phyloP scores from a whole-genome alignment of 2,888 invertebrate genomes.

The Gymnocheta viridis region DNA sequence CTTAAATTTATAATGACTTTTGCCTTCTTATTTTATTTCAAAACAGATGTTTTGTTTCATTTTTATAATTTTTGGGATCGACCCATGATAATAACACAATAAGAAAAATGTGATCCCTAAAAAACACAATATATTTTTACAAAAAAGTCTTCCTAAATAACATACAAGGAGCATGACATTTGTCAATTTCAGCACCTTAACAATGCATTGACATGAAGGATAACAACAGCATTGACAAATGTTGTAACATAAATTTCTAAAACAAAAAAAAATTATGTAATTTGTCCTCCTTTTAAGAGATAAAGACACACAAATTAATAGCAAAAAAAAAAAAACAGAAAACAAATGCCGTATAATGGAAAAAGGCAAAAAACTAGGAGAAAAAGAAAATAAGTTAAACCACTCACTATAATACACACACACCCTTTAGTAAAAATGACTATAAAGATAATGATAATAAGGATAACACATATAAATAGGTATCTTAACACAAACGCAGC shows the following conservation, averaged over 20 bases:
- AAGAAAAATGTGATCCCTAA: background rate
- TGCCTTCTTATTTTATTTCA: background rate
- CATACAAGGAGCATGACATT: constrained; percentile 25
- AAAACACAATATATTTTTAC: background rate
- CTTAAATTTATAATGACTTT: too few species aligned
- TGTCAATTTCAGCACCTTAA: constrained; percentile 63
- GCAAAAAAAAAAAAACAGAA: constrained; percentile 15
- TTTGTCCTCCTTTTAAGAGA: constrained; percentile 41
- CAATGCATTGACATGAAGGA: constrained; percentile 38
- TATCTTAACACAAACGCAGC: constrained; percentile 1
- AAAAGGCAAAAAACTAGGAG: background rate
- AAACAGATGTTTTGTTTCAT: background rate
- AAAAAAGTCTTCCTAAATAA: background rate
- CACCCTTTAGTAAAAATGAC: constrained; percentile 59
- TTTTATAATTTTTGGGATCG: too few species aligned
- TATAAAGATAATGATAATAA: constrained; percentile 61
- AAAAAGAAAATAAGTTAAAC: constrained; percentile 1
- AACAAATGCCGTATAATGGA: background rate
- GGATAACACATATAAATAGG: constrained; percentile 34
- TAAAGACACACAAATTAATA: constrained; percentile 49
- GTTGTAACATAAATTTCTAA: constrained; percentile 14
- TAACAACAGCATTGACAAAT: constrained; percentile 49
- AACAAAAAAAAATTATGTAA: constrained; percentile 45
- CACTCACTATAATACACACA: constrained; percentile 26
- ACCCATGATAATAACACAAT: background rate